A percentile compares a stretch with the other conserved stretches of the same genome.
phyloP scores from a whole-genome alignment of 2,113 vertebrate genomes.

The Paraplagusia blochii region DNA sequence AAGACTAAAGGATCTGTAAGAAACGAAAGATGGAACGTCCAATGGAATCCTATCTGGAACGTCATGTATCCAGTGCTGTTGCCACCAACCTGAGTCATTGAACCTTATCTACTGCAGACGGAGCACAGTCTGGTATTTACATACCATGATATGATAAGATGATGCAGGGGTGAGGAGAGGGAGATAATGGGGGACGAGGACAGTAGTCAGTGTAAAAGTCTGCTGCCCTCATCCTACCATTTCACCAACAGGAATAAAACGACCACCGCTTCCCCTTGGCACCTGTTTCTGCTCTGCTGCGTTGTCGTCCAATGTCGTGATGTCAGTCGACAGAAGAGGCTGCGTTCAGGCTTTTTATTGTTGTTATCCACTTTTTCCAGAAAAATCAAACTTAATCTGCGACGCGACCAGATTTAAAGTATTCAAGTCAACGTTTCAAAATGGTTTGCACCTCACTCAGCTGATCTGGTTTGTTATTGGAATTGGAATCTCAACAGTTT shows the following conservation, averaged over 20 bases:
- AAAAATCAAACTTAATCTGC: slow-evolving; percentile 14
- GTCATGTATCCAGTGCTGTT: too few species aligned
- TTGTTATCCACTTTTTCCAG: background rate
- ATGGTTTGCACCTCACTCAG: too few species aligned
- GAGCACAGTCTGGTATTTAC: slow-evolving; percentile 59
- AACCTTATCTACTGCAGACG: slow-evolving; percentile 46
- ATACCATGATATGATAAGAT: slow-evolving; percentile 52
- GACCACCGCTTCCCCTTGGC: slow-evolving; percentile 67
- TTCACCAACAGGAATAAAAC: slow-evolving; percentile 68
- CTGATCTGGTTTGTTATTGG: too few species aligned
- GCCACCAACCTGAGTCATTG: slow-evolving; percentile 37
- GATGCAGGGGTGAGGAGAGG: slow-evolving; percentile 46
- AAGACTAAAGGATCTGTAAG: too few species aligned
- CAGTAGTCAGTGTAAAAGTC: slow-evolving; percentile 59
- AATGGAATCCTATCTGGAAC: too few species aligned
- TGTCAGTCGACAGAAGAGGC: slow-evolving; percentile 36
- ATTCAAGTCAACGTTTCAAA: too few species aligned
- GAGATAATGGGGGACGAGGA: slow-evolving; percentile 64
- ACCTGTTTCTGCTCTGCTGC: slow-evolving; percentile 61
- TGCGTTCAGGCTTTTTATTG: slow-evolving; percentile 25
- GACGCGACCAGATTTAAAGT: too few species aligned
- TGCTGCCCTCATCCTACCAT: slow-evolving; percentile 51
- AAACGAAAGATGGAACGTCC: too few species aligned
- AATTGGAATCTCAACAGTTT: too few species aligned
- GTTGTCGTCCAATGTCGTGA: slow-evolving; percentile 36